Evolutionary conservation across 2,888 invertebrate genomes (phyloP).

Genomic region (Aleiodes testaceus): DNA sequence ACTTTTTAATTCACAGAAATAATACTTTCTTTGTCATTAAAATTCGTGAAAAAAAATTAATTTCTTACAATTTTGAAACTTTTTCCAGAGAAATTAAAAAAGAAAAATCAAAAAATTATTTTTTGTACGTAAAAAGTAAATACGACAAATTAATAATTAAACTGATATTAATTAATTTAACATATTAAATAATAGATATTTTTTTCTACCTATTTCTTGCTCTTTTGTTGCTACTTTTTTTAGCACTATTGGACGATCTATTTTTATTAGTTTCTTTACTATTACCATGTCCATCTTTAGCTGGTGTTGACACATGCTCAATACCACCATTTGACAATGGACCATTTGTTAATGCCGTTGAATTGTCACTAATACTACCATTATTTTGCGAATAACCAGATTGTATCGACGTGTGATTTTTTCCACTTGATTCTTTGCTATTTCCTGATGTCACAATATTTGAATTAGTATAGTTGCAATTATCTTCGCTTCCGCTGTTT

Average conservation of each 20-base stretch:
- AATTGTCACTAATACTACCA: constrained; percentile 64
- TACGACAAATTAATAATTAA: too few species aligned
- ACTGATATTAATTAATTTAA: constrained; percentile 2
- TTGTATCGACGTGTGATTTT: constrained; percentile 68
- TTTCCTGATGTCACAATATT: constrained; percentile 64
- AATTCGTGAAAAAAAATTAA: background rate
- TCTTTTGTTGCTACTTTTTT: constrained; percentile 87
- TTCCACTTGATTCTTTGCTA: constrained; percentile 69
- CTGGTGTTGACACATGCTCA: constrained; percentile 81
- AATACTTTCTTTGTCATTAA: constrained; percentile 20
- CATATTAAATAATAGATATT: background rate
- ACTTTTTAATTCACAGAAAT: constrained; percentile 24
- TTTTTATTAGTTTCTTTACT: constrained; percentile 73
- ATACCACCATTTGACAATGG: constrained; percentile 73
- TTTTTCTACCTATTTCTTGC: constrained; percentile 83
- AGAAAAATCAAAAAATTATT: background rate
- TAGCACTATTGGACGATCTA: constrained; percentile 75
- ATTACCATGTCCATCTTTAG: constrained; percentile 65
- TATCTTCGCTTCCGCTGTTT: constrained; percentile 76
- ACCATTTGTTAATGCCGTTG: constrained; percentile 67
- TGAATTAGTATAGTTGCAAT: constrained; percentile 70
- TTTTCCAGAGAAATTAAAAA: constrained; percentile 11
- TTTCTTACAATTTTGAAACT: background rate
- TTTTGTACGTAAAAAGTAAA: too few species aligned
- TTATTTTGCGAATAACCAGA: constrained; percentile 68